These are phyloP conservation scores for Drosophila lacertosa DNA, from an alignment of 1,140 invertebrate species.

Conservation along the genomic window DNA sequence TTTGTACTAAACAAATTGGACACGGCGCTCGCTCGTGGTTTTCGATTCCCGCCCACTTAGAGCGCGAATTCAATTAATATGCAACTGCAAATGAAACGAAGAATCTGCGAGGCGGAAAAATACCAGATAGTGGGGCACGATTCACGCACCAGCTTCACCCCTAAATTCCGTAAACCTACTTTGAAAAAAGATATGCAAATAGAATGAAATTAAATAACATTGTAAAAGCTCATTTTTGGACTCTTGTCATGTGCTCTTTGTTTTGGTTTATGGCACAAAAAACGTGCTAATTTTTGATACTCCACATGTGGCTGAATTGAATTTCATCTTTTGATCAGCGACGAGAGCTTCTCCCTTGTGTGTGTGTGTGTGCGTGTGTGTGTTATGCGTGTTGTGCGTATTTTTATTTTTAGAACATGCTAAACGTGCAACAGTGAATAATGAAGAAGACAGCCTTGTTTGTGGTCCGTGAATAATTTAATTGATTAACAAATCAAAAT, in stretches of 20 bases:
- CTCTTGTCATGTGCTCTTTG: conserved; percentile 36
- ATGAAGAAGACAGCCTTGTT: conserved; percentile 13
- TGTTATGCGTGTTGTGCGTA: conserved; percentile 1
- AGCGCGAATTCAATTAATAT: conserved; percentile 55
- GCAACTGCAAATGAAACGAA: conserved; percentile 46
- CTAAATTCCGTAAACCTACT: conserved; percentile 8
- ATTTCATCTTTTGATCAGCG: conserved; percentile 23
- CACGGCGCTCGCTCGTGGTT: conserved; percentile 50
- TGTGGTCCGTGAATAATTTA: conserved; percentile 40
- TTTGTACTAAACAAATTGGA: conserved; percentile 22
- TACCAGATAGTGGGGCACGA: conserved; percentile 9
- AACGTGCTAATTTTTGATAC: conserved; percentile 36
- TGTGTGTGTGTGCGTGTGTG: not conserved
- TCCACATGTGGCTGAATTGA: conserved; percentile 52
- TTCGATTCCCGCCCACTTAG: conserved; percentile 54
- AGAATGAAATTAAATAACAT: not conserved
- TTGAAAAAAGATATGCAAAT: not conserved
- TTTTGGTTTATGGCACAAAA: conserved; percentile 16
- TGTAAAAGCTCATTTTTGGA: conserved; percentile 3
- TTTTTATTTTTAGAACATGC: conserved; percentile 41
- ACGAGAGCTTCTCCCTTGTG: not conserved
- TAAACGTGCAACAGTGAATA: conserved; percentile 31
- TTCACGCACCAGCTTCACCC: not conserved
- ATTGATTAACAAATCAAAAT: conserved; percentile 47
- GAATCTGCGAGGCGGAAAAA: conserved; percentile 24